Conservation (phyloP, 2,113 vertebrate species). For the Podarcis cretensis region DNA sequence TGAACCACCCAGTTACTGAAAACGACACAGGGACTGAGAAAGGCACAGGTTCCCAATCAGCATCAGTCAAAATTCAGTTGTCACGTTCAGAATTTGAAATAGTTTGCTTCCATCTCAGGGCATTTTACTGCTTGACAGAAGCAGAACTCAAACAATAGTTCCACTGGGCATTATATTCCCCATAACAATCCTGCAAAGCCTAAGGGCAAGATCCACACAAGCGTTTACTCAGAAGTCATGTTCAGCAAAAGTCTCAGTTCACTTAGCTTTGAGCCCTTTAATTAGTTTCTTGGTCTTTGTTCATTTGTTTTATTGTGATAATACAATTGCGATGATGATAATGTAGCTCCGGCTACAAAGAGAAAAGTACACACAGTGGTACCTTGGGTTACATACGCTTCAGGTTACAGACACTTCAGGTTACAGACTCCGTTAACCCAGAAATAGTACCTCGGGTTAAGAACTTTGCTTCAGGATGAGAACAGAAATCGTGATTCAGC, state of each 20-base stretch:
- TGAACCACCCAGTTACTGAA: not conserved
- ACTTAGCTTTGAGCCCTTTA: not conserved
- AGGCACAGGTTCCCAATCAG: not conserved
- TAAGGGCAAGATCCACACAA: not conserved
- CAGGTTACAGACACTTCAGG: no score
- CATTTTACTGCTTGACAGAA: not conserved
- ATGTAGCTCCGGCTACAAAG: not conserved
- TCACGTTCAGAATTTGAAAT: not conserved
- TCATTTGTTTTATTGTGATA: not conserved
- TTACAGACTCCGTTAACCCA: no score
- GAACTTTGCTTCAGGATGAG: no score
- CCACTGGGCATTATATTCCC: not conserved
- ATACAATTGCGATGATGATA: not conserved
- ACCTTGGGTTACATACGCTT: no score
- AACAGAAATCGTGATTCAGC: no score
- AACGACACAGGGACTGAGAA: not conserved
- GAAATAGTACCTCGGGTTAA: no score
- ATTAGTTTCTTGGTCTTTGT: not conserved
- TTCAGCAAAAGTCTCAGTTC: not conserved
- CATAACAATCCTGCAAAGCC: not conserved
- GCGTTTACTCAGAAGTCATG: not conserved
- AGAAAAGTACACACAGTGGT: no score
- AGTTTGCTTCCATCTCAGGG: not conserved
- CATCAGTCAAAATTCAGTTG: not conserved
- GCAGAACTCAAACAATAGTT: not conserved